Evolutionary conservation across 2,888 invertebrate genomes (phyloP), one percentile per base, ranked within the genome.

Genomic region (Autographa pulchrina): DNA sequence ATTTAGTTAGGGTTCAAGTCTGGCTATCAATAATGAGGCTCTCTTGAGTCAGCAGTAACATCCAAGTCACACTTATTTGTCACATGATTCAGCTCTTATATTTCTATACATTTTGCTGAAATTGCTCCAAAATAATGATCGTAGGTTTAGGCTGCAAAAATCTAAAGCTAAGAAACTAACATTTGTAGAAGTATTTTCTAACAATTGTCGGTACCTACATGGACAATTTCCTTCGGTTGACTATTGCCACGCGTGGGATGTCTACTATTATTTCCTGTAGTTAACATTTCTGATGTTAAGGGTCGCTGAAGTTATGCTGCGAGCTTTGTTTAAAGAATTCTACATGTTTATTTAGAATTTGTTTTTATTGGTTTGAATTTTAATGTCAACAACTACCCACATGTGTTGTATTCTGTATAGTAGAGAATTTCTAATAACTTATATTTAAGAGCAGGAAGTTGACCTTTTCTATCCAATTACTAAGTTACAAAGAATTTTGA

Each of bases 261-360:
- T 8, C 38, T 65, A 20, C 16, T 59, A 25, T 63, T 56, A 35
- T 68, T 62, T 65, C 62, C 59, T 41, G 25, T 18, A n/a, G 25
- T 20, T 11, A 68, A 79, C 18, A 56, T 75, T 75, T 63, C 60
- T 43, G 59, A 18, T 48, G 52, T 65, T 52, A 76, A 74, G 69
- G 52, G 62, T 69, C 62, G 54, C 25, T 31, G 32, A 25, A 31
- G 54, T 76, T 62, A 56, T 18, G 31, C 41, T 65, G 56, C 13
- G 41, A 54, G 18, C 32, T 61, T 61, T 43, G 20, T 73, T 56
- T 56, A 13, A 56, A 18, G 54, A 56, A 56, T 13, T 48, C 11
- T 20, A 13, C 48, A 48, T 25, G 13, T 13, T 56, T n/a, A n/a
- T 13, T 56, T n/a, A n/a, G n/a, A 7, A 4, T 48, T n/a, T 5